Conservation (phyloP, 2,888 invertebrate species). For the Drosophila nigricruria region DNA sequence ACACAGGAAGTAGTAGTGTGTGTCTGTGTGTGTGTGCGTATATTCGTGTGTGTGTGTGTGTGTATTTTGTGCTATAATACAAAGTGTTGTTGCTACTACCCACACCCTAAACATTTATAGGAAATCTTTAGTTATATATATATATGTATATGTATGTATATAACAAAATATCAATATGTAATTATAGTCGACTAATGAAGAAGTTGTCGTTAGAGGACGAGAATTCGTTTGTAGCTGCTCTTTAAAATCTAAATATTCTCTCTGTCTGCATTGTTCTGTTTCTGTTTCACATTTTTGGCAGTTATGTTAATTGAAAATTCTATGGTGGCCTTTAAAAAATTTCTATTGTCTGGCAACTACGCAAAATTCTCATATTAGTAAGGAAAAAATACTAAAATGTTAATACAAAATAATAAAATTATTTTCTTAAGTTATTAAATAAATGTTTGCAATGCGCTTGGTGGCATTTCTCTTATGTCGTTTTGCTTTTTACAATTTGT, state of each 20-base stretch:
- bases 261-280: constrained; percentile 16
- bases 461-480: constrained; percentile 30
- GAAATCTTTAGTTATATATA: constrained; percentile 67
- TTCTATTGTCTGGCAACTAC: constrained; percentile 48
- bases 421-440: constrained; percentile 70
- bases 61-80: constrained; percentile 74
- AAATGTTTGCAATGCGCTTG: constrained; percentile 44
- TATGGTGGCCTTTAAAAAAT: constrained; percentile 25
- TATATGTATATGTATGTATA: constrained; percentile 36
- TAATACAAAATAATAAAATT: constrained; percentile 73
- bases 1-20: constrained; percentile 64
- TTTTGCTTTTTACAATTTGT: constrained; percentile 54
- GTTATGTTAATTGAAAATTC: constrained; percentile 54
- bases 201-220: constrained; percentile 83
- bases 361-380: constrained; percentile 82
- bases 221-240: constrained; percentile 77
- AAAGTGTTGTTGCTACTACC: constrained; percentile 71
- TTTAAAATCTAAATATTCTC: constrained; percentile 27
- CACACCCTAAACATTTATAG: constrained; percentile 79
- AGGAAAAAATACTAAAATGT: constrained; percentile 62
- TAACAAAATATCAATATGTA: constrained; percentile 60
- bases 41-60: constrained; percentile 43
- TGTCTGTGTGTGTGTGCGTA: no score
- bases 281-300: constrained; percentile 62
- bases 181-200: constrained; percentile 83